Evolutionary conservation across 2,797 vertebrate species (phyloP).

Genomic region (Eidolon dupreanum): DNA sequence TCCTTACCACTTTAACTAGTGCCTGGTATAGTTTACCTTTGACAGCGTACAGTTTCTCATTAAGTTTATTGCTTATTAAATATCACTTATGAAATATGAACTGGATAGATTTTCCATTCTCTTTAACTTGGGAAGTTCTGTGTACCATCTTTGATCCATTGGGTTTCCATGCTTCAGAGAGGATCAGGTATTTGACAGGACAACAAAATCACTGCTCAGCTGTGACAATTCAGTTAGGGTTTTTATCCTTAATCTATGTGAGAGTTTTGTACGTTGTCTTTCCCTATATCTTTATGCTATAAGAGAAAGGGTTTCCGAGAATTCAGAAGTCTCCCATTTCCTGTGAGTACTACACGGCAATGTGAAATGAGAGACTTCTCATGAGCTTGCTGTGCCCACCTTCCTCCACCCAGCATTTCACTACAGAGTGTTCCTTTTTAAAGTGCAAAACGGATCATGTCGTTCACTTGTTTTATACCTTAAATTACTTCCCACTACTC

Average conservation of each 20-base stretch:
- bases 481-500: background rate
- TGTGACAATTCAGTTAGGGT: background rate
- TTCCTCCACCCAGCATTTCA: background rate
- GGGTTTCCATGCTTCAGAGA: background rate
- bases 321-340: background rate
- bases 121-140: background rate
- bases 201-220: background rate
- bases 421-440: background rate
- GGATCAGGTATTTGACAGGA: background rate
- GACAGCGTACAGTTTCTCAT: background rate
- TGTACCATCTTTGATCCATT: background rate
- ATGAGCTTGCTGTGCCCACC: background rate
- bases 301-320: background rate
- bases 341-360: background rate
- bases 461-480: background rate
- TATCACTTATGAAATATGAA: background rate
- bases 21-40: background rate
- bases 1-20: background rate
- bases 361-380: background rate
- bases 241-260: background rate
- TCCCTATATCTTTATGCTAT: background rate
- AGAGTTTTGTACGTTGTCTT: background rate
- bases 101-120: background rate
- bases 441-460: background rate
- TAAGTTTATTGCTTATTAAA: background rate